A percentile compares a stretch with the other conserved stretches of the same genome.
These are phyloP conservation scores for Homarus gammarus DNA, from an alignment of 2,888 invertebrate genomes.

Conservation along the genomic window DNA sequence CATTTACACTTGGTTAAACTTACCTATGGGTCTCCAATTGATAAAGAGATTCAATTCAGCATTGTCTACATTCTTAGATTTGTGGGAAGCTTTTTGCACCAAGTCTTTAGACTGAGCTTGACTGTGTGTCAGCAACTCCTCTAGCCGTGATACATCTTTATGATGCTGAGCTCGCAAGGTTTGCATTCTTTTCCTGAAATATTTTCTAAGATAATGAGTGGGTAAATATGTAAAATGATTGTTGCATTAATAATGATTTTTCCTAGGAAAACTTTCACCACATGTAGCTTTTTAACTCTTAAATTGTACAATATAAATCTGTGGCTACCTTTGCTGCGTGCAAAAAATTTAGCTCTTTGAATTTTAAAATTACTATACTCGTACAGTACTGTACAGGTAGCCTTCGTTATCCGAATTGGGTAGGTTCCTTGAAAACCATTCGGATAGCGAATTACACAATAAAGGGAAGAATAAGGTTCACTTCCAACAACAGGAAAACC, in stretches of 20 bases:
- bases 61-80: neutral
- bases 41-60: neutral
- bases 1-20: neutral
- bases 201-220: neutral
- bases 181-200: slow-evolving; percentile 57
- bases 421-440: no score
- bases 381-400: no score
- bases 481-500: no score
- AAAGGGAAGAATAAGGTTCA: no score
- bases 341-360: no score
- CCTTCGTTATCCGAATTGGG: no score
- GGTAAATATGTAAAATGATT: neutral
- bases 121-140: slow-evolving; percentile 2
- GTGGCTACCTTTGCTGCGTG: no score
- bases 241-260: no score
- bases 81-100: neutral
- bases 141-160: slow-evolving; percentile 36
- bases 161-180: slow-evolving; percentile 49
- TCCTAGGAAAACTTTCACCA: neutral
- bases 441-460: no score
- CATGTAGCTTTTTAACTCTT: no score
- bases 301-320: neutral
- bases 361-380: no score
- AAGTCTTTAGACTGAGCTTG: neutral
- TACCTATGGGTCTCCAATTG: slow-evolving; percentile 49